phyloP scores from a whole-genome alignment of 2,113 vertebrate genomes.

The Cynoglossus semilaevis region DNA sequence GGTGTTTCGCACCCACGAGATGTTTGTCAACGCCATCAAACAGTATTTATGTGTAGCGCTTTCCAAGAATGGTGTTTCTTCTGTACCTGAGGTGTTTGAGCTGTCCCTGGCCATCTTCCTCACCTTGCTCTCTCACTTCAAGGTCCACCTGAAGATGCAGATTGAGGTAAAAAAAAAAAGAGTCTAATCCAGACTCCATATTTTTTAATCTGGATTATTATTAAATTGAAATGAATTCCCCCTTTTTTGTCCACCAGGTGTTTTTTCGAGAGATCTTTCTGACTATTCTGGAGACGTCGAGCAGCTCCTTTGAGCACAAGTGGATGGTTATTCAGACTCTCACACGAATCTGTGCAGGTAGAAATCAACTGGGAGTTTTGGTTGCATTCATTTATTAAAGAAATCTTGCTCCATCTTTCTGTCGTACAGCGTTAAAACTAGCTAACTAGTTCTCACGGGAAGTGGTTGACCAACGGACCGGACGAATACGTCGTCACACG shows the following conservation, averaged over 20 bases:
- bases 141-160: conserved; percentile 98
- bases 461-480: no score
- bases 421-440: no score
- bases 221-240: background rate
- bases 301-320: conserved; percentile 97
- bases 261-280: conserved; percentile 99
- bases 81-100: conserved; percentile 96
- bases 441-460: background rate
- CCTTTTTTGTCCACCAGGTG: conserved; percentile 73
- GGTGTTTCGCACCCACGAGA: conserved; percentile 93
- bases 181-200: background rate
- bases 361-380: background rate
- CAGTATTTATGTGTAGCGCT: conserved; percentile 97
- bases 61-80: conserved; percentile 96
- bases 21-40: conserved; percentile 98
- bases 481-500: no score
- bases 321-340: conserved; percentile 99
- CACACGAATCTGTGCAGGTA: conserved; percentile 98
- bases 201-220: background rate
- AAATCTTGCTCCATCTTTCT: no score
- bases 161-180: conserved; percentile 83
- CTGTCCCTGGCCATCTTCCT: conserved; percentile 98
- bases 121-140: conserved; percentile 94
- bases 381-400: background rate
- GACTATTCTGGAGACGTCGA: conserved; percentile 95